Conservation (phyloP, 1,140 invertebrate species). For the Drosophila simulans region DNA sequence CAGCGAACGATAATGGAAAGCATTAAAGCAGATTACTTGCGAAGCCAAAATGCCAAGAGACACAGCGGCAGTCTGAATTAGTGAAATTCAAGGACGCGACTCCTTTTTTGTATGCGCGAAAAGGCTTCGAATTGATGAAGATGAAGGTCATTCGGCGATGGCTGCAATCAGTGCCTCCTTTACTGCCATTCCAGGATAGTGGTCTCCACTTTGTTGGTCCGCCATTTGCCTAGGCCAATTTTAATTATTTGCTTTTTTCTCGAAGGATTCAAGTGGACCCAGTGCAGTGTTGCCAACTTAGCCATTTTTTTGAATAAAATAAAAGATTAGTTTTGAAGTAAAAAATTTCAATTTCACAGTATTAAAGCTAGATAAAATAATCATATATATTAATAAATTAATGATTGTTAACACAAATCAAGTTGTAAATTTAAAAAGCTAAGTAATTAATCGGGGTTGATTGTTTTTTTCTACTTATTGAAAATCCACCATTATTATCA, state of each 20-base stretch:
- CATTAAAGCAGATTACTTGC: constrained; percentile 68
- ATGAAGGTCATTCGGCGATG: constrained; percentile 43
- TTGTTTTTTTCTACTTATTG: background rate
- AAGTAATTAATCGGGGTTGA: background rate
- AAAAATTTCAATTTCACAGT: too few species aligned
- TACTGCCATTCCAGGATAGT: background rate
- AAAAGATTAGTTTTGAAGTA: too few species aligned
- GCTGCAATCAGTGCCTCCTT: constrained; percentile 39
- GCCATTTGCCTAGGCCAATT: constrained; percentile 46
- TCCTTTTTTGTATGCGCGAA: constrained; percentile 31
- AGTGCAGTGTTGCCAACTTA: background rate
- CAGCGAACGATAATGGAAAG: constrained; percentile 52
- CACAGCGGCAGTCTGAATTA: constrained; percentile 24
- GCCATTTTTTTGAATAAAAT: background rate
- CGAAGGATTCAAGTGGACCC: background rate
- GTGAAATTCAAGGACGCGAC: constrained; percentile 23
- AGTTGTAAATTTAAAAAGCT: background rate
- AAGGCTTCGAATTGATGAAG: constrained; percentile 28
- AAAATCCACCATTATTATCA: background rate
- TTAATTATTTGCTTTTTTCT: constrained; percentile 64
- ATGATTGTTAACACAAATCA: too few species aligned
- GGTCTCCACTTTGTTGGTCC: constrained; percentile 5
- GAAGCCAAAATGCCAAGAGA: constrained; percentile 34
- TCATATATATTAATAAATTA: too few species aligned
- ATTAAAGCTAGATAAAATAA: too few species aligned